These are phyloP conservation scores for Dysdera silvatica DNA, from an alignment of 1,140 invertebrate species.

Conservation along the genomic window DNA sequence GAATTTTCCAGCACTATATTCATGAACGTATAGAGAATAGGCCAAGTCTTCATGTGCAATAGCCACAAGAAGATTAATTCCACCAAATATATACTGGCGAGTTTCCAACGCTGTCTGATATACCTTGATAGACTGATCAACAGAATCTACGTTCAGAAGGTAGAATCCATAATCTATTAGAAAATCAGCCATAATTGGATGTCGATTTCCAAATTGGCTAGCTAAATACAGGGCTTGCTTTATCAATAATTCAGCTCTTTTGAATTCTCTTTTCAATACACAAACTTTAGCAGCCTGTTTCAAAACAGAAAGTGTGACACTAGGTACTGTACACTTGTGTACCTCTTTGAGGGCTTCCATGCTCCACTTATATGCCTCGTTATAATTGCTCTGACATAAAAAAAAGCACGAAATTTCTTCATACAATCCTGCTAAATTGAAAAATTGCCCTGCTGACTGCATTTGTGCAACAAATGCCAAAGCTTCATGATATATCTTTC, in stretches of 20 bases:
- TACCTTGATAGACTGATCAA: conserved; percentile 67
- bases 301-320: conserved; percentile 13
- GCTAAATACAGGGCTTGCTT: conserved; percentile 68
- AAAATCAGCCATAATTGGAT: conserved; percentile 72
- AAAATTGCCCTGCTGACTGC: conserved; percentile 42
- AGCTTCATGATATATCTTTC: conserved; percentile 55
- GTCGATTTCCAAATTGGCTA: conserved; percentile 55
- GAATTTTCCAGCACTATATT: conserved; percentile 82
- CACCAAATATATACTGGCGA: conserved; percentile 67
- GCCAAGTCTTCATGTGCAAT: conserved; percentile 80
- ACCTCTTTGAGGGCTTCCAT: conserved; percentile 60
- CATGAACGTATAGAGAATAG: conserved; percentile 81
- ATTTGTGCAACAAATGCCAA: conserved; percentile 51
- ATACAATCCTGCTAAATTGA: conserved; percentile 61
- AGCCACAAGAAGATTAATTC: conserved; percentile 74
- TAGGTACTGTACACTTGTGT: conserved; percentile 42
- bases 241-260: conserved; percentile 67
- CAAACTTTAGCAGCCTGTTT: conserved; percentile 51
- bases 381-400: conserved; percentile 73
- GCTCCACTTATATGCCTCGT: conserved; percentile 61
- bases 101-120: conserved; percentile 72
- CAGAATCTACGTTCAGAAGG: conserved; percentile 77
- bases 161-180: conserved; percentile 83
- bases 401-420: conserved; percentile 68
- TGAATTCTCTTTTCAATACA: conserved; percentile 74